Base-by-base conservation (phyloP, 2,797 vertebrate genomes). In the Pangasius larnaudii region DNA sequence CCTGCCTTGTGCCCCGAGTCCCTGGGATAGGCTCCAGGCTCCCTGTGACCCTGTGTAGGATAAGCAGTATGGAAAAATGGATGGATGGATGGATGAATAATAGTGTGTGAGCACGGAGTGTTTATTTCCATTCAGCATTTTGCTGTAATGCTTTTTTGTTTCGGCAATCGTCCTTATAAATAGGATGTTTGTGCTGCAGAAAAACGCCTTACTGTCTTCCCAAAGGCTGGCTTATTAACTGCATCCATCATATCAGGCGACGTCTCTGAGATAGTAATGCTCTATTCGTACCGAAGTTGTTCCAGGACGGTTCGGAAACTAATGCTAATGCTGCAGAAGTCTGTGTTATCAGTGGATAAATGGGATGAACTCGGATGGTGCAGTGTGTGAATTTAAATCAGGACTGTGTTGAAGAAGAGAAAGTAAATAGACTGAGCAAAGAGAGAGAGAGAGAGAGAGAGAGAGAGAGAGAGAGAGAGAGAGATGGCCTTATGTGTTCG, bases 381-480 rank as follows among this genome's bases (percentile, higher is more conserved):
- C 75, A 22, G 72, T 14, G 42, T 46, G 39, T 27, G 42, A 46
- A 74, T 46, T 49, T 24, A 82, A 5, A 46, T n/a, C 19, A 42
- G 58, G 53, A 18, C 3, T 4, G 14, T 24, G 56, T 59, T 59
- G 36, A 39, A 39, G 24, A 33, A 65, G 14, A 36, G 80, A 65
- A 83, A 42, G 59, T 46, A 63, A 65, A 83, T 9, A 67, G 39
- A 33, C 39, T 5, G 42, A 84, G 63, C 0, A 91, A 79, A 84
- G 78, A 91, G 86, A 89, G 77, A 89, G 78, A 22, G 51, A 58
- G 51, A 92, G 83, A 91, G 86, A 89, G 77, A 89, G 77, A 22
- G 51, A 58, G 51, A 92, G 83, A 91, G 30, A 90, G 85, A 75
- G 74, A 51, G 74, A 77, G 74, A 30, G 77, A 56, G 49, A 56